Evolutionary conservation across 2,888 invertebrate genomes (phyloP), one percentile per base, ranked within the genome.

Genomic region (Aelia acuminata): DNA sequence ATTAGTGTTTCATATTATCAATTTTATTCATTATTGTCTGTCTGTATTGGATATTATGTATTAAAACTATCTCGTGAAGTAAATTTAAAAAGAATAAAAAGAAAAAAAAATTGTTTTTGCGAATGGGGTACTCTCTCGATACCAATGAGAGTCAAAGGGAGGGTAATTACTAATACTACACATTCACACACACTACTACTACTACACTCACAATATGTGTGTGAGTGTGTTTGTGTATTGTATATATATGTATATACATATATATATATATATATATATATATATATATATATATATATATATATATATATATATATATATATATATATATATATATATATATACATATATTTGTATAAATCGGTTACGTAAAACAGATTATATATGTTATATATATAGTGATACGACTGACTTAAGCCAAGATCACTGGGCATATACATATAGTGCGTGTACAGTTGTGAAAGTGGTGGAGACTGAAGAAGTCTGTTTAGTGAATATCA

Each of bases 41-140:
- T 53, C 57, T 63, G 43, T 63, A 53, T 53, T 85, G 53, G 35
- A 53, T 48, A 70, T 87, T 87, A 47, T 70, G 18, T 63, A 43
- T 87, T 87, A 70, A 48, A 87, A 87, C 47, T 57, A 63, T 87
- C 43, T 87, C 57, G 87, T 87, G 48, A 87, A 70, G 63, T 87
- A 87, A 63, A 87, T 87, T 47, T 43, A 70, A 87, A 63, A 53
- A 43, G 70, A 47, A n/a, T 4, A 63, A 63, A 70, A 48, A 31
- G n/a, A 70, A 63, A 70, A 70, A 70, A 87, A 47, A 18, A 48
- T 87, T 87, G 70, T 87, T 87, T 87, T 84, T 31, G 47, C 48
- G 7, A 43, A 35, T 48, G 48, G 84, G 84, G 80, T 80, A 39
- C 80, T 43, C 80, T 80, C 80, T 80, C 50, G 7, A 49, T 48